A percentile compares a stretch with the other conserved stretches of the same genome.
phyloP scores from a whole-genome alignment of 2,797 vertebrate genomes.

The Nothura maculosa region DNA sequence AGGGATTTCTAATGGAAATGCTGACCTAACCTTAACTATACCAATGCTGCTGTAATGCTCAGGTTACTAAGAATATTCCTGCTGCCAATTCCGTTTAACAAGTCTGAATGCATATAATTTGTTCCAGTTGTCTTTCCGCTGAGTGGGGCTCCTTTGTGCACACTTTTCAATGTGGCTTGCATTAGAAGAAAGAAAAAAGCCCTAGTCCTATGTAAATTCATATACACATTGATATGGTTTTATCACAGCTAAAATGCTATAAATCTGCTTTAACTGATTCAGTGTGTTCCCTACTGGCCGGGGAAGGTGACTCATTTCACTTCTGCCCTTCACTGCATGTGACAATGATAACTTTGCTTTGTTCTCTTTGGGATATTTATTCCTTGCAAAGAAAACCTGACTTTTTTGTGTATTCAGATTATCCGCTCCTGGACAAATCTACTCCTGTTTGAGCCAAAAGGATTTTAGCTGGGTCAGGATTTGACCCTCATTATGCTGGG shows the following conservation, averaged over 20 bases:
- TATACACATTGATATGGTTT: constrained; percentile 64
- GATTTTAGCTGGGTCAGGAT: constrained; percentile 50
- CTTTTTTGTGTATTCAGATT: constrained; percentile 2
- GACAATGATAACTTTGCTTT: constrained; percentile 51
- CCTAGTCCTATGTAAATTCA: constrained; percentile 46
- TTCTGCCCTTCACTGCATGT: constrained; percentile 21
- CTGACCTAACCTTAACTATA: constrained; percentile 75
- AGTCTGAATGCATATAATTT: constrained; percentile 81
- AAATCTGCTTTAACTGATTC: constrained; percentile 63
- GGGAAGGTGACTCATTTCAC: constrained; percentile 57
- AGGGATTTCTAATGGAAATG: constrained; percentile 67
- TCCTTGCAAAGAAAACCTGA: not conserved
- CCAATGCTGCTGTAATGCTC: constrained; percentile 64
- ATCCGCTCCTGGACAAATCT: not conserved
- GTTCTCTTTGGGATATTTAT: constrained; percentile 26
- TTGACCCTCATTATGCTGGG: not conserved
- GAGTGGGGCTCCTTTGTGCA: constrained; percentile 63
- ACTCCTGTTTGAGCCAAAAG: not conserved
- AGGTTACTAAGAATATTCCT: constrained; percentile 79
- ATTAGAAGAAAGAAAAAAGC: constrained; percentile 54
- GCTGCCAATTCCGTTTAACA: constrained; percentile 82
- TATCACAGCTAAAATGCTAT: constrained; percentile 67
- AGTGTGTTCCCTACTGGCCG: constrained; percentile 38
- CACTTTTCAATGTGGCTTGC: constrained; percentile 79
- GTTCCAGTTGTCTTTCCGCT: constrained; percentile 78